Base-by-base conservation (phyloP, 2,797 vertebrate genomes). In the Pseudotriccus pelzelni region DNA sequence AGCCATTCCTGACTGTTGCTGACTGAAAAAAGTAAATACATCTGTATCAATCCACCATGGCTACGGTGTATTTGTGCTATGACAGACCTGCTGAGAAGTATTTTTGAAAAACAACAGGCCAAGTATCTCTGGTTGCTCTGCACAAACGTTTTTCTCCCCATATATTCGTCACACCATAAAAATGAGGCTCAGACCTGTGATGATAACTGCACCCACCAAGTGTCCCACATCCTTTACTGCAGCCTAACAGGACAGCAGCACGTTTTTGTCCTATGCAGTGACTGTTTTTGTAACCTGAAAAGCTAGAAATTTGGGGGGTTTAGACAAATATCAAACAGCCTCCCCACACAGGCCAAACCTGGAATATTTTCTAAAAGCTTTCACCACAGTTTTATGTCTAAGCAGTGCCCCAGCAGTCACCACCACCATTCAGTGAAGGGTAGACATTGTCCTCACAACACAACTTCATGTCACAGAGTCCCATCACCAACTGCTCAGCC, bases 31-130 rank as follows among this genome's bases (percentile, higher is more conserved):
- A 66, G 55, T 28, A 1, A 66, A 79, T 30, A 37, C 8, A 19
- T 3, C 13, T 2, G 1, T 32, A 37, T n/a, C 21, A 10, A 6
- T 21, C 63, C 53, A 19, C 39, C 20, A 22, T 0, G 8, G 17
- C 14, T 47, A 36, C 0, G 21, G 47, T 24, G 1, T 10, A 50
- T 9, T 5, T 1, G 0, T 44, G 59, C 60, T n/a, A 3, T 0
- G 43, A n/a, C 16, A 77, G 23, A 53, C 56, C 34, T 10, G 44
- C 30, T 10, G 17, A 77, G 67, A 62, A 75, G 22, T 22, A 18
- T 39, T 82, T 62, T 1, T 53, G 39, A 62, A 46, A 73, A 64
- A 5, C 36, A 62, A 18, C 6, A 13, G 7, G 43, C 23, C 59
- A 64, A 39, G 34, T 4, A 58, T 10, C 39, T 52, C 70, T 44